Evolutionary conservation across 1,140 invertebrate species (phyloP), one percentile per base, ranked within the genome.

Genomic region (Asobara japonica): DNA sequence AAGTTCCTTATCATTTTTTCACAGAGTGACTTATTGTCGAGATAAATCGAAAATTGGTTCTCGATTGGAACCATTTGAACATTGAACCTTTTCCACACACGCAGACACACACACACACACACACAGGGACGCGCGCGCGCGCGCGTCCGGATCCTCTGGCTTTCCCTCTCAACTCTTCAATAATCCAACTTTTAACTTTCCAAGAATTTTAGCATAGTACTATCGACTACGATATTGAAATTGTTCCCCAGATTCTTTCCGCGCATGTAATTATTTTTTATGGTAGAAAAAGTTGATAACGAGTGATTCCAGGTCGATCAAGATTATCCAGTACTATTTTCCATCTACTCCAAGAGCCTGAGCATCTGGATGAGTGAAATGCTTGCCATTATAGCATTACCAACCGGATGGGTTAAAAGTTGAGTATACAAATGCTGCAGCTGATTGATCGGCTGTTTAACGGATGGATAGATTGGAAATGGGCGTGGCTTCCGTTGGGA

Each of bases 401-500:
- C 22, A 10, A 56, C 20, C 51, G 51, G 51, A 56, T 56, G 51
- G 18, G 18, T 22, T 27, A 56, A 56, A 56, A 56, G 51, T 56
- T 56, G 51, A 56, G 10, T 27, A 27, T 56, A 29, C 27, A 16
- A n/a, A 62, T 27, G 25, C 8, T 30, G 4, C 29, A 31, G 29
- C 13, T 62, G 60, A 62, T 62, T 30, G 60, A 62, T 65, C 36
- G 41, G 25, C 10, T n/a, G n/a, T 20, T 30, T 13, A 66, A 66
- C 33, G 61, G 31, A 48, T 25, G 33, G 29, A 48, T 71, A 64
- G 60, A 6, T 2, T 45, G 22, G 27, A 27, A n/a, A 33, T 62
- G 65, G 69, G 69, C 61, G 69, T 73, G 68, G 69, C 66, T 74
- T 74, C 74, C 72, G 66, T 45, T 60, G 60, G 16, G 66, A 60